Evolutionary conservation across 2,113 vertebrate genomes (phyloP).

Genomic region (Pterocles gutturalis): DNA sequence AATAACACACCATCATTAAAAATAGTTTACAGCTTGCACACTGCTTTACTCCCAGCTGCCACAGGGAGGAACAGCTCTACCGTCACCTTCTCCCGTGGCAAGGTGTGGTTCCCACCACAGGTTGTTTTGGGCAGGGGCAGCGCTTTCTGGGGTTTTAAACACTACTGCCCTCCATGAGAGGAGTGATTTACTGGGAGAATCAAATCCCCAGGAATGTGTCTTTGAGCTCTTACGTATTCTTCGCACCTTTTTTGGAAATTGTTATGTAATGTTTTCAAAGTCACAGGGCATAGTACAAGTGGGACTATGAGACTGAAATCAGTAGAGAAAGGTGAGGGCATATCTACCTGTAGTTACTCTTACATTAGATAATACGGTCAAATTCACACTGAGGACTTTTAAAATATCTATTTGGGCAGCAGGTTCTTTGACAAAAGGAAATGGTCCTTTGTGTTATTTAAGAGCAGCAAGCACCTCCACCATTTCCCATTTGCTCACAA

Average conservation of each 20-base stretch:
- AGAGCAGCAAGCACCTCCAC: neutral
- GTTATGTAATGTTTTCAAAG: neutral
- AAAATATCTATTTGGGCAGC: neutral
- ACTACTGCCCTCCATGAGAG: neutral
- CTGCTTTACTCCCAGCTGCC: neutral
- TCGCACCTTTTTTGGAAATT: neutral
- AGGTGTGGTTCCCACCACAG: neutral
- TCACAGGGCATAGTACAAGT: neutral
- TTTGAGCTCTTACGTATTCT: neutral
- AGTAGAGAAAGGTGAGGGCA: neutral
- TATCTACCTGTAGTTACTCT: neutral
- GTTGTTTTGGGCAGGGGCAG: neutral
- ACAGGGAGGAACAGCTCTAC: accelerated
- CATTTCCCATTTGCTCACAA: neutral
- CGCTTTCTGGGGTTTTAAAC: neutral
- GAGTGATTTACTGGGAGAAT: neutral
- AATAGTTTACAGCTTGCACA: neutral
- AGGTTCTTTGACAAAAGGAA: neutral
- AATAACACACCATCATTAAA: neutral
- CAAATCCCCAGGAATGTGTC: neutral
- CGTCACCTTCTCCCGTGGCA: neutral
- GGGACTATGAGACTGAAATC: neutral
- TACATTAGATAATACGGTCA: neutral
- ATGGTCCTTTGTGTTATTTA: neutral
- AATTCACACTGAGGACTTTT: neutral